Evolutionary conservation across 2,113 vertebrate species (phyloP).

Genomic region (Sceloporus undulatus): DNA sequence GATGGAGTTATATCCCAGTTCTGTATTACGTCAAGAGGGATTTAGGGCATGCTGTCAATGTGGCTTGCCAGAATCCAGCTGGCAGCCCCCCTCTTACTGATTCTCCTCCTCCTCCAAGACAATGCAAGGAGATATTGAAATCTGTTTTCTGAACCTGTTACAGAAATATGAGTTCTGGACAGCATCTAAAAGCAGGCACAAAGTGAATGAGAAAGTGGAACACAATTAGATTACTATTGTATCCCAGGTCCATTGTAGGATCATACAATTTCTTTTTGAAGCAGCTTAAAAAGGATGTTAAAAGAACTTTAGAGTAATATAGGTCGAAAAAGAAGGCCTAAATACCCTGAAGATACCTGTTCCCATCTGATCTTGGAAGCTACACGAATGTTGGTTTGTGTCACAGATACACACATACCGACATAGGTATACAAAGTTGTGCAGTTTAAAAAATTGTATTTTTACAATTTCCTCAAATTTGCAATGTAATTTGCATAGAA

Average conservation of each 20-base stretch:
- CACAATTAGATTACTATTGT: background rate
- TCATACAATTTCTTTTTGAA: background rate
- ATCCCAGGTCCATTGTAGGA: background rate
- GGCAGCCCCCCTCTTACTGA: background rate
- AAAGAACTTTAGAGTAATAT: too few relatives aligned
- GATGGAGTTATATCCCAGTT: constrained; percentile 32
- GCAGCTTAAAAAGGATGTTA: background rate
- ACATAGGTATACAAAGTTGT: too few relatives aligned
- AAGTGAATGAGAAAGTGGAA: background rate
- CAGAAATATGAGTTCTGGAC: background rate
- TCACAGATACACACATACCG: too few relatives aligned
- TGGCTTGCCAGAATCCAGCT: constrained; percentile 47
- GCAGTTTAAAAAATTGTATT: too few relatives aligned
- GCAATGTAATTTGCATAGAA: too few relatives aligned
- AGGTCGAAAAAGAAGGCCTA: too few relatives aligned
- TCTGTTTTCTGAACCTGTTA: background rate
- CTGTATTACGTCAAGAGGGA: constrained; percentile 25
- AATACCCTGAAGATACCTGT: too few relatives aligned
- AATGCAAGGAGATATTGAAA: background rate
- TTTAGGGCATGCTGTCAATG: constrained; percentile 23
- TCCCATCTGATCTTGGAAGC: too few relatives aligned
- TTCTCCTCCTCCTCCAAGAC: rapidly evolving
- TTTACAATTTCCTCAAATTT: too few relatives aligned
- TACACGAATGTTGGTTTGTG: too few relatives aligned
- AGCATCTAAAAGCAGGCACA: constrained; percentile 11